Base-by-base conservation (phyloP, 2,113 vertebrate genomes). In the Pollimyrus isidori region DNA sequence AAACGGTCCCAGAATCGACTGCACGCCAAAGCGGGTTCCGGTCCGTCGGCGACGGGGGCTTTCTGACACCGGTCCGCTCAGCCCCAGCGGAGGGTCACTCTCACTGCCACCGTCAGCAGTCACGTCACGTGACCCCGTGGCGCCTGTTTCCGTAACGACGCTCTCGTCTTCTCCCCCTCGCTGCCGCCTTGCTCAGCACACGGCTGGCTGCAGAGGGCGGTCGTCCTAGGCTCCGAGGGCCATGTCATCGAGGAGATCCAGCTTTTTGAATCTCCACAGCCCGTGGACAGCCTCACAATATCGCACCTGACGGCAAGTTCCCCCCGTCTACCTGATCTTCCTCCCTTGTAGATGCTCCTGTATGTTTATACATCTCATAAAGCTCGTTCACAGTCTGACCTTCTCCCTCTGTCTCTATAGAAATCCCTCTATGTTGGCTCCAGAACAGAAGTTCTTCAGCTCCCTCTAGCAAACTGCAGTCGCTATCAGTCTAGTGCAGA, bases 211-310 rank as follows among this genome's bases (percentile, higher is more conserved):
- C 97, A 98, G 93, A 97, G 99, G 89, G 98, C 97, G 0, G 95
- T 98, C 90, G 95, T 96, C 90, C 50, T 97, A 92, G 96, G 96
- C 0, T n/a, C 95, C 0, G 95, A 93, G 6, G 94, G 96, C 15
- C 97, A 99, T 17, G 95, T 99, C 90, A 97, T 99, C 0, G 98
- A 99, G 93, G 98, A 99, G 94, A 95, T 99, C 93, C 98, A 99
- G 94, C 95, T 99, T 91, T 99, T 99, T 21, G 95, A 98, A 89
- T 94, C 94, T 0, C 91, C 94, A 0, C 96, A 98, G 93, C 97
- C 98, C 0, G 95, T 99, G 92, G 96, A 97, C 93, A 99, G 97
- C 93, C 94, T 99, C 89, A 97, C 96, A 42, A 95, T 99, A 91
- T 98, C 98, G 0, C 95, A 93, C 86, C 94, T 92, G 90, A 98